These are phyloP conservation scores for Himalopsyche tibetana DNA, from an alignment of 2,888 invertebrate species.

Conservation along the genomic window DNA sequence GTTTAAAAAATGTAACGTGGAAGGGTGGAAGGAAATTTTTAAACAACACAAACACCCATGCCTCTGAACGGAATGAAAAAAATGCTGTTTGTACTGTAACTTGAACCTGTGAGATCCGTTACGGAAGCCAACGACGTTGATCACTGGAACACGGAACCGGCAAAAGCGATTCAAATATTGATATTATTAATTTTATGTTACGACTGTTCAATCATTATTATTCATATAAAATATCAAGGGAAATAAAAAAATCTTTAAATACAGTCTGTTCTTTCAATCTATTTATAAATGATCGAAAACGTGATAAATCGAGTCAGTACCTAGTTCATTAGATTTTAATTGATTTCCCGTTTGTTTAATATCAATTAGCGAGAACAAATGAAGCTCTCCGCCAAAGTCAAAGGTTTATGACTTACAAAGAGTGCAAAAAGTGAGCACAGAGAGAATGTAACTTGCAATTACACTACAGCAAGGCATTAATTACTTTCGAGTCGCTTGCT, in stretches of 20 bases:
- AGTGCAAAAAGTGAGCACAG: conserved; percentile 35
- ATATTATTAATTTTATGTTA: too few species aligned
- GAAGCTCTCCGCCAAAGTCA: conserved; percentile 36
- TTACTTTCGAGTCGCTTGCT: conserved; percentile 38
- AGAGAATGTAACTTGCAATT: conserved; percentile 39
- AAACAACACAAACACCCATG: too few species aligned
- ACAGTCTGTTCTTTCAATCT: not conserved
- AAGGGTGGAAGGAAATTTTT: too few species aligned
- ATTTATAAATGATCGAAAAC: not conserved
- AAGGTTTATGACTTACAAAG: conserved; percentile 36
- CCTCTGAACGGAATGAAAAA: too few species aligned
- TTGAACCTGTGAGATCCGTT: too few species aligned
- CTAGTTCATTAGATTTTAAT: conserved; percentile 21
- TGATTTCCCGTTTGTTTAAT: conserved; percentile 40
- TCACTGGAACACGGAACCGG: too few species aligned
- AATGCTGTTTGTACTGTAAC: too few species aligned
- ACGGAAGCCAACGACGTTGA: too few species aligned
- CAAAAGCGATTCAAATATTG: too few species aligned
- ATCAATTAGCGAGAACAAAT: conserved; percentile 35
- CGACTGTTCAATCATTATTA: too few species aligned
- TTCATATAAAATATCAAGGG: too few species aligned
- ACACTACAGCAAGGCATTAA: conserved; percentile 23
- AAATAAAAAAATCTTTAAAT: not conserved
- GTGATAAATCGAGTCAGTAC: not conserved
- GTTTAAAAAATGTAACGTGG: too few species aligned